Evolutionary conservation across 1,140 invertebrate species (phyloP), one percentile per base, ranked within the genome.

Genomic region (Lepidotrigona ventralis): DNA sequence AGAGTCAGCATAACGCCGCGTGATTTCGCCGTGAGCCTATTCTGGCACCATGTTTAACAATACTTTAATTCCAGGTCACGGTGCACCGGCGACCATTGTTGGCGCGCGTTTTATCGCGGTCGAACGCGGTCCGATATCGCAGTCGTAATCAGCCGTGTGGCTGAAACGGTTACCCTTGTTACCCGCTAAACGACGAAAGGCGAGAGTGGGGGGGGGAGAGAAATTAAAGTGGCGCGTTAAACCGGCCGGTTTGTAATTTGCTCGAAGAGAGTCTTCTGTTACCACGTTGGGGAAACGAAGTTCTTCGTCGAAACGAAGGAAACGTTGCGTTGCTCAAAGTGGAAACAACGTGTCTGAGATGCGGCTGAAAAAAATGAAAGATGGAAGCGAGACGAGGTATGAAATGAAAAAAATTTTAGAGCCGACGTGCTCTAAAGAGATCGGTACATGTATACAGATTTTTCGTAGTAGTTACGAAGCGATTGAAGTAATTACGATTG

Each of bases 161-260:
- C 6, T 11, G 29, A 3, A 33, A 33, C 70, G 51, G 54, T n/a
- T 29, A 29, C 23, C 69, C 33, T n/a, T 56, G 58, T 39, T 46
- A 46, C 39, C 6, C 19, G n/a, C 46, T 19, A 14, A 64, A 51
- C 23, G 46, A 54, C 54, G 39, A 51, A 73, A 8, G 0, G 5
- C 17, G 56, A n/a, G n/a, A n/a, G n/a, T n/a, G 17, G 26, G 26
- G 6, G 9, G 8, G 23, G 68, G 46, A n/a, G 33, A 19, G 19
- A 64, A 79, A 83, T 73, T 73, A 56, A 73, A 83, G 29, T 74
- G 81, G 90, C 83, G 88, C 89, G 85, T 86, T 87, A 88, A 88
- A 89, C 88, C 83, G 29, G 12, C 2, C 53, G 56, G 73, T 23
- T 46, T 60, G 54, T 51, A 70, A 82, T 82, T 82, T 77, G 39